Evolutionary conservation across 2,113 vertebrate species (phyloP).

Genomic region (Paratilapia polleni): DNA sequence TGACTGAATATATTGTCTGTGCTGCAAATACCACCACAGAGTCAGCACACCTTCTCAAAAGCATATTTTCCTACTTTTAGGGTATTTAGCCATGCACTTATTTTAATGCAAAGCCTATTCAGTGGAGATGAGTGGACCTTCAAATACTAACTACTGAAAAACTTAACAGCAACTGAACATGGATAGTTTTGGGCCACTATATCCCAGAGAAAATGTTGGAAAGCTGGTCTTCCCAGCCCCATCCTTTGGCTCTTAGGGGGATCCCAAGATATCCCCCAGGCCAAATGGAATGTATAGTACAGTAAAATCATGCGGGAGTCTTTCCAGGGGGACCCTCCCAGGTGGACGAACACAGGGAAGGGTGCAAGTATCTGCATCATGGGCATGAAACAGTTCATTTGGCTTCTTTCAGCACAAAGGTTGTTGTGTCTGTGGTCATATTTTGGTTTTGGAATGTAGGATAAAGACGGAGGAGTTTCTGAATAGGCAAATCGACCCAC

Average conservation of each 20-base stretch:
- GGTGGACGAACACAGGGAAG: not conserved
- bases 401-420: not conserved
- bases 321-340: not conserved
- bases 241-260: no score
- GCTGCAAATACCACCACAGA: not conserved
- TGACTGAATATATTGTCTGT: not conserved
- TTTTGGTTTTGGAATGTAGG: not conserved
- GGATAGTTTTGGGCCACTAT: no score
- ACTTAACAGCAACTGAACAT: no score
- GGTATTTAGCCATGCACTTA: not conserved
- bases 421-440: not conserved
- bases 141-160: not conserved
- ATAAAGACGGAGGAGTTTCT: not conserved
- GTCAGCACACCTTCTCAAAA: not conserved
- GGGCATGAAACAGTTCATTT: not conserved
- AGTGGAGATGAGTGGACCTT: not conserved
- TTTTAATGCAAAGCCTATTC: not conserved
- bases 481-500: not conserved
- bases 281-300: not conserved
- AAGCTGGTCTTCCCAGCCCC: no score
- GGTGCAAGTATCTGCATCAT: not conserved
- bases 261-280: not conserved
- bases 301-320: not conserved
- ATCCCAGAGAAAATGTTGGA: no score
- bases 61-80: no score